These are phyloP conservation scores for Nycticryphes semicollaris DNA, from an alignment of 2,113 vertebrate genomes.

Conservation along the genomic window DNA sequence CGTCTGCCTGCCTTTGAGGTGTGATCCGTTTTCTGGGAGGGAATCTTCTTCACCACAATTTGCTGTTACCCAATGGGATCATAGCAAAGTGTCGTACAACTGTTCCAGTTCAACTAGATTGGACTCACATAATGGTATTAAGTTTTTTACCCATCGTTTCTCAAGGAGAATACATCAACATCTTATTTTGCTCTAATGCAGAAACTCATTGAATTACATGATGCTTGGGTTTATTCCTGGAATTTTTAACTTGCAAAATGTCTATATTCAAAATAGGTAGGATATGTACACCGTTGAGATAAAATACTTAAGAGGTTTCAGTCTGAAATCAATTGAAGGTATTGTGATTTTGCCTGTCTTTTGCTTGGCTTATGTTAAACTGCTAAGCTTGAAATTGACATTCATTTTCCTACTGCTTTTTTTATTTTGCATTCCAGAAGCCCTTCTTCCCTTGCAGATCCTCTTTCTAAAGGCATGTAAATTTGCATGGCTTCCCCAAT, in stretches of 20 bases:
- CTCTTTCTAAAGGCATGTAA: not conserved
- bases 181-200: conserved; percentile 1
- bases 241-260: not conserved
- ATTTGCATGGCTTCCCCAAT: not conserved
- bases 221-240: conserved; percentile 7
- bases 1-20: not conserved
- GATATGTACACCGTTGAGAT: not conserved
- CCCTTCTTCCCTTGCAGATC: not conserved
- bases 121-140: conserved; percentile 22
- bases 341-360: not conserved
- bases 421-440: not conserved
- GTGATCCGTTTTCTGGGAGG: not conserved
- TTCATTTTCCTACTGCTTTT: not conserved
- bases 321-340: not conserved
- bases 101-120: conserved; percentile 17
- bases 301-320: conserved; percentile 5
- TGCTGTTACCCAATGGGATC: not conserved
- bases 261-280: conserved; percentile 1
- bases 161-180: not conserved
- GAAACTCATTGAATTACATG: conserved; percentile 20
- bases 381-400: not conserved
- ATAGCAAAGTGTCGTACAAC: not conserved
- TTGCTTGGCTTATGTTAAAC: not conserved
- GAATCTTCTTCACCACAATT: not conserved
- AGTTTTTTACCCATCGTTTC: not conserved